A percentile compares a stretch with the other conserved stretches of the same genome.
These are phyloP conservation scores for Oreotrochilus melanogaster DNA, from an alignment of 2,113 vertebrate species.

Conservation along the genomic window DNA sequence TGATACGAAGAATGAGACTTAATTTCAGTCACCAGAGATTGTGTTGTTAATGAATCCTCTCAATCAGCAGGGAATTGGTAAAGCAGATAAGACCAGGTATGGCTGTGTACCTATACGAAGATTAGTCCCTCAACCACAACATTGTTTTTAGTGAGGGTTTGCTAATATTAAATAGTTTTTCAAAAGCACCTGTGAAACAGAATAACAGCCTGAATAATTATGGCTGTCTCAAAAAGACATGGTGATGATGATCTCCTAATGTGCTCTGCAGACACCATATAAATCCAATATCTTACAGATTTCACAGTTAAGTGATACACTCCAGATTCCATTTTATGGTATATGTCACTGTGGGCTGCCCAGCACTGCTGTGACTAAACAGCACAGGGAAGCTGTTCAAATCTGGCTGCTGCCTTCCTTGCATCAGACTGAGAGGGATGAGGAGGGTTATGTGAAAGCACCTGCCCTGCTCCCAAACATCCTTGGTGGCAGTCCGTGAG, in stretches of 20 bases:
- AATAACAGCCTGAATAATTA: slow-evolving; percentile 30
- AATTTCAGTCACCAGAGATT: slow-evolving; percentile 62
- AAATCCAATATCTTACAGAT: slow-evolving; percentile 33
- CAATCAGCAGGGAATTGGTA: slow-evolving; percentile 48
- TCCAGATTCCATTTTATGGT: neutral
- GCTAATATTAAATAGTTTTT: slow-evolving; percentile 42
- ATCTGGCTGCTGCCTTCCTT: neutral
- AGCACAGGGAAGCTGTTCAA: neutral
- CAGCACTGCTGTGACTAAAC: neutral
- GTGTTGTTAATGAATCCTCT: slow-evolving; percentile 71
- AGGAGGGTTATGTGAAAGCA: fast-evolving
- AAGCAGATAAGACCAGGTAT: slow-evolving; percentile 55
- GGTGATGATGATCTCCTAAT: slow-evolving; percentile 39
- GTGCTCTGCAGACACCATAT: slow-evolving; percentile 41
- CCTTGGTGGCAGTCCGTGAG: fast-evolving
- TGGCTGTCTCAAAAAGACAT: slow-evolving; percentile 12
- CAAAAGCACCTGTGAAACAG: neutral
- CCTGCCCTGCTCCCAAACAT: neutral
- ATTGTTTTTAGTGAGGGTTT: slow-evolving; percentile 30
- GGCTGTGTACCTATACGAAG: slow-evolving; percentile 44
- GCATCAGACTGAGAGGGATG: fast-evolving
- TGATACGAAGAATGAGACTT: slow-evolving; percentile 62
- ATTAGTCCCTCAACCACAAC: slow-evolving; percentile 59
- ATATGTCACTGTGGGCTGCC: neutral
- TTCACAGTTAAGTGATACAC: neutral